Percentiles rank a stretch among this genome's conserved stretches.
Evolutionary conservation across 2,888 invertebrate genomes (phyloP).

Genomic region (Acrocyrtus sp.): DNA sequence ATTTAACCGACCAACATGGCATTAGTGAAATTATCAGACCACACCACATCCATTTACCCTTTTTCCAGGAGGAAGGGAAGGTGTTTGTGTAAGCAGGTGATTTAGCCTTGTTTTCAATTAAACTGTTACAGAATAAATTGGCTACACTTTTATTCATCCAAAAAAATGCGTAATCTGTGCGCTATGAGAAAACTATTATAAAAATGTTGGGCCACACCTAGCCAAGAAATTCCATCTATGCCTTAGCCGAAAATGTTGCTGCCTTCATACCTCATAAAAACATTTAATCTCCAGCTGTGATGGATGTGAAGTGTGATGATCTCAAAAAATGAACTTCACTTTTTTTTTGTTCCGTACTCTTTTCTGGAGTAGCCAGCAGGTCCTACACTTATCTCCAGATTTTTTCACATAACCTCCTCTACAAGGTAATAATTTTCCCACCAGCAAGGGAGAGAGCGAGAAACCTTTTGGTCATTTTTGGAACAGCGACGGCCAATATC

Average conservation of each 20-base stretch:
- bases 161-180: conserved; percentile 18
- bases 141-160: no score
- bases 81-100: conserved; percentile 27
- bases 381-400: no score
- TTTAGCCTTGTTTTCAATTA: conserved; percentile 44
- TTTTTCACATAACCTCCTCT: conserved; percentile 19
- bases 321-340: conserved; percentile 33
- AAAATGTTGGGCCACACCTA: conserved; percentile 47
- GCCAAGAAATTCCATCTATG: conserved; percentile 26
- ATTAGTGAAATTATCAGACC: no score
- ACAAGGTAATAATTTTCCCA: conserved; percentile 39
- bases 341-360: no score
- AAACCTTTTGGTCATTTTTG: conserved; percentile 47
- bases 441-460: no score
- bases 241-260: not conserved
- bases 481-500: conserved; percentile 5
- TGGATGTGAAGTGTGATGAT: conserved; percentile 33
- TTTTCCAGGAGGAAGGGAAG: no score
- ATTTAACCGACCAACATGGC: no score
- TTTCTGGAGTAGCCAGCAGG: no score
- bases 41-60: no score
- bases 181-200: conserved; percentile 15
- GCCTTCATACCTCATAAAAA: conserved; percentile 29
- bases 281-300: conserved; percentile 44
- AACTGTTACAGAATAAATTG: conserved; percentile 40